phyloP scores from a whole-genome alignment of 2,113 vertebrate species.

The Physeter macrocephalus region DNA sequence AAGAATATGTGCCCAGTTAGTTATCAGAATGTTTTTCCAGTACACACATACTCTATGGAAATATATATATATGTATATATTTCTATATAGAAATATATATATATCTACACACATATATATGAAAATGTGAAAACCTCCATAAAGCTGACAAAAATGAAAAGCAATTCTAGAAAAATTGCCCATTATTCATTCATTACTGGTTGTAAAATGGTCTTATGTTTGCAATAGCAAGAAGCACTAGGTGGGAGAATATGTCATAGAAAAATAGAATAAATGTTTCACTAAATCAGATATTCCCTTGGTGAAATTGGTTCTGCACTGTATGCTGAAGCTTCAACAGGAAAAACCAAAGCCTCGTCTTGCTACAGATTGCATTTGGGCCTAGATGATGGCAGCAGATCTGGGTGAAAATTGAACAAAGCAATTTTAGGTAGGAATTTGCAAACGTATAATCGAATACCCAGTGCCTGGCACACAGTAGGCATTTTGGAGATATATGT shows the following conservation, averaged over 20 bases:
- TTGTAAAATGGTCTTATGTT: neutral
- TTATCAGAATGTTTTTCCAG: neutral
- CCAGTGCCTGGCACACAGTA: neutral
- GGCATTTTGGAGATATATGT: neutral
- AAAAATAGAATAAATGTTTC: neutral
- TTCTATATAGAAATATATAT: too few species aligned
- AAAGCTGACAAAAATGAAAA: slow-evolving; percentile 39
- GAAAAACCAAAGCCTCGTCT: neutral
- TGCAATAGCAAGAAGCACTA: neutral
- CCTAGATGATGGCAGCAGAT: neutral
- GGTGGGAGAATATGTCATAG: neutral
- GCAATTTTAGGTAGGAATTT: neutral
- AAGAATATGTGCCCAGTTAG: neutral
- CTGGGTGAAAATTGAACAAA: neutral
- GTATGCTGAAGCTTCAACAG: neutral
- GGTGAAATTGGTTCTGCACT: neutral
- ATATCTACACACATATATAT: neutral
- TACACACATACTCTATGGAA: neutral
- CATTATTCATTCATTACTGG: neutral
- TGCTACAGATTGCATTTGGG: neutral
- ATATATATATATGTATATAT: neutral
- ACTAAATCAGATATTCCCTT: neutral
- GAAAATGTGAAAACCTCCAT: neutral
- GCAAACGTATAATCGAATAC: neutral
- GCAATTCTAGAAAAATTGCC: neutral